Conservation (phyloP, 2,797 vertebrate genomes). For the Alosa sapidissima region DNA sequence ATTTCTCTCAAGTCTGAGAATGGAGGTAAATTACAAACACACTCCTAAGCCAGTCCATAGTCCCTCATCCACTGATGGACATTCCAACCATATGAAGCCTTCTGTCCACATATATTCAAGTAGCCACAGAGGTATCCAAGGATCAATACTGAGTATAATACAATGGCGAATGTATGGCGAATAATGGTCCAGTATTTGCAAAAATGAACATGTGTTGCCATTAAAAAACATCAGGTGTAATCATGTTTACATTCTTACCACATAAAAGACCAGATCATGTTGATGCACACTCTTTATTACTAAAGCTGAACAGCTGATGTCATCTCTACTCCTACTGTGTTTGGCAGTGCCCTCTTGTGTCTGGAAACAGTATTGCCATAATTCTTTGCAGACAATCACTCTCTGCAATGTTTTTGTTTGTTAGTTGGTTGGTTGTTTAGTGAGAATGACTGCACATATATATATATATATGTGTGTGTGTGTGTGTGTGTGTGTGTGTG, state of each 20-base stretch:
- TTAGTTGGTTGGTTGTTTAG: neutral
- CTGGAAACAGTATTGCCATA: constrained; percentile 3
- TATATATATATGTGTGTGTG: neutral
- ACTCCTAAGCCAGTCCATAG: neutral
- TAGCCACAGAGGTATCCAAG: neutral
- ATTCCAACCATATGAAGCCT: neutral
- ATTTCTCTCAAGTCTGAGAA: constrained; percentile 99
- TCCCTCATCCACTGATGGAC: neutral
- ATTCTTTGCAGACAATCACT: neutral
- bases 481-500: neutral
- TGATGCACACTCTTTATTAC: neutral
- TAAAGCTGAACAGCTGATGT: neutral
- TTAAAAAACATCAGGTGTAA: neutral
- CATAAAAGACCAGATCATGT: neutral
- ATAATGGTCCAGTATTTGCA: neutral
- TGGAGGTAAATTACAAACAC: constrained; percentile 77
- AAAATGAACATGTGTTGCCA: too few species aligned
- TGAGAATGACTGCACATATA: neutral
- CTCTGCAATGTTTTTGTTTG: neutral
- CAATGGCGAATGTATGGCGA: too few species aligned
- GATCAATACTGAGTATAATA: too few species aligned
- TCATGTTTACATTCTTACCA: neutral
- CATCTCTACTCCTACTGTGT: neutral
- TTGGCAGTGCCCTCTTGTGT: constrained; percentile 44
- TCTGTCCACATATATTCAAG: neutral